phyloP scores from a whole-genome alignment of 2,888 invertebrate genomes.

The Nomada ferruginata region DNA sequence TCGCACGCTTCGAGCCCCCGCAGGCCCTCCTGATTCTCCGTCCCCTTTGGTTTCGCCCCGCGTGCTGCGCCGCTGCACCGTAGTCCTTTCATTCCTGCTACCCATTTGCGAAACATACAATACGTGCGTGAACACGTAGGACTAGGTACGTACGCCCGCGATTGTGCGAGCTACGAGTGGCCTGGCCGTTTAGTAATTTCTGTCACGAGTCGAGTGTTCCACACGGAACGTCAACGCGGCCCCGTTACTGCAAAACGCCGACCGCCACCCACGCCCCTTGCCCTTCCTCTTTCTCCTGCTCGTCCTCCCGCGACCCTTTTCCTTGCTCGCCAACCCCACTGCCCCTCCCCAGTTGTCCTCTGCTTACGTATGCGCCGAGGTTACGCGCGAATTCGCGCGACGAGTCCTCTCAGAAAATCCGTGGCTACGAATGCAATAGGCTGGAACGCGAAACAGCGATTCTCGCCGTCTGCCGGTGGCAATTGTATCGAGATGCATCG shows the following conservation, averaged over 20 bases:
- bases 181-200: slow-evolving; percentile 82
- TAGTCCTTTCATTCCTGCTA: slow-evolving; percentile 59
- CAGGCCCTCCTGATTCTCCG: slow-evolving; percentile 61
- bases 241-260: slow-evolving; percentile 71
- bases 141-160: slow-evolving; percentile 60
- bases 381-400: slow-evolving; percentile 54
- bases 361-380: slow-evolving; percentile 68
- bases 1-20: slow-evolving; percentile 68
- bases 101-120: slow-evolving; percentile 63
- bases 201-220: slow-evolving; percentile 82
- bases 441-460: slow-evolving; percentile 1
- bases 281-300: background rate
- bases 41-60: slow-evolving; percentile 62
- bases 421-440: slow-evolving; percentile 36
- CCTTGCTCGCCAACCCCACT: slow-evolving; percentile 8
- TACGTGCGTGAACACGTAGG: slow-evolving; percentile 62
- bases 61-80: slow-evolving; percentile 39
- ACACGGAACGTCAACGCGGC: slow-evolving; percentile 71
- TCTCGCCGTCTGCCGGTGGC: background rate
- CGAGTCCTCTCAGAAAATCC: slow-evolving; percentile 70
- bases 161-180: slow-evolving; percentile 61
- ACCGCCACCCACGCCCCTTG: background rate
- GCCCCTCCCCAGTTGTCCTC: slow-evolving; percentile 10
- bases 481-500: too few relatives aligned
- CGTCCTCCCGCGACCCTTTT: background rate